Evolutionary conservation across 2,888 invertebrate species (phyloP).

Genomic region (Andrena praecox): DNA sequence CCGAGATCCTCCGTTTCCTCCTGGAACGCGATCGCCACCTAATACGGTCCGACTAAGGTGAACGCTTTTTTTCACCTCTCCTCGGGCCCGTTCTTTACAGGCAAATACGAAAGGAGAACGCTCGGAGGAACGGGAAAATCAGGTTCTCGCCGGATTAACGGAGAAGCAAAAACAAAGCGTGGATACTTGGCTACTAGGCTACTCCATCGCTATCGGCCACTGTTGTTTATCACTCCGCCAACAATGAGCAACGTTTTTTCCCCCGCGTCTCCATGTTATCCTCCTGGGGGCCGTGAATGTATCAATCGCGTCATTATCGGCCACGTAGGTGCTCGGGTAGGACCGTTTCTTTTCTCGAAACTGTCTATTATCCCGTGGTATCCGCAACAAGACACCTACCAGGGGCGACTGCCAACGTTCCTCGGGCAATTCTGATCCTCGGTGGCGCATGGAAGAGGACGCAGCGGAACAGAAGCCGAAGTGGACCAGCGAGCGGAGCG

Average conservation of each 20-base stretch:
- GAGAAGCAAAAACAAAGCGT: constrained; percentile 28
- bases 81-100: background rate
- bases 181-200: background rate
- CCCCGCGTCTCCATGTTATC: background rate
- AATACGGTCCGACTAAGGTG: constrained; percentile 37
- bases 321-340: constrained; percentile 17
- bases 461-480: background rate
- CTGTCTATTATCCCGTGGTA: constrained; percentile 28
- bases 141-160: constrained; percentile 18
- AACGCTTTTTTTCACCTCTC: constrained; percentile 15
- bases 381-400: background rate
- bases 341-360: constrained; percentile 17
- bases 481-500: constrained; percentile 2
- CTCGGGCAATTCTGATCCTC: background rate
- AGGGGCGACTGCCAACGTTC: background rate
- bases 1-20: constrained; percentile 17
- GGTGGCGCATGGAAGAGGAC: background rate
- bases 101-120: constrained; percentile 32
- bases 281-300: constrained; percentile 32
- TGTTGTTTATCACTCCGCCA: constrained; percentile 30
- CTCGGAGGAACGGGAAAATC: constrained; percentile 32
- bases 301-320: constrained; percentile 46
- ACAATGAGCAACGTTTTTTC: constrained; percentile 30
- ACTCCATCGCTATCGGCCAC: background rate
- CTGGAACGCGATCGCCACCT: constrained; percentile 8